These are phyloP conservation scores for Periparus ater DNA, from an alignment of 2,797 vertebrate genomes.

Conservation along the genomic window DNA sequence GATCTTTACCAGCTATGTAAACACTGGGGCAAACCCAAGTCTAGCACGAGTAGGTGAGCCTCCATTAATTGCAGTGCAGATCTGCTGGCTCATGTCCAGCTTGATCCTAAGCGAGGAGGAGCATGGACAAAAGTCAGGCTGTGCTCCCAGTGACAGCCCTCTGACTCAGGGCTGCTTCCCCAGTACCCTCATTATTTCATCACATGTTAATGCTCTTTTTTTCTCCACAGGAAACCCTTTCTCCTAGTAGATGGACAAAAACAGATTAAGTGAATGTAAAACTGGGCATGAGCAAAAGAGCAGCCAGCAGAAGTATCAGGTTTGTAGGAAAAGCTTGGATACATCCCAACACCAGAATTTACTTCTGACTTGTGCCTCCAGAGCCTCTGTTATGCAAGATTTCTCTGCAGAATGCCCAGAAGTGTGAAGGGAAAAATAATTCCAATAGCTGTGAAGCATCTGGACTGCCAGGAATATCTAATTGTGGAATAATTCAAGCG, in stretches of 20 bases:
- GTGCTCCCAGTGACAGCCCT: not conserved
- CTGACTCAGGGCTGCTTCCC: slow-evolving; percentile 55
- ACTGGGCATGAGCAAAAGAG: not conserved
- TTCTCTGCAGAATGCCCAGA: not conserved
- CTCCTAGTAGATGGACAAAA: not conserved
- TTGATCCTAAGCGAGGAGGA: not conserved
- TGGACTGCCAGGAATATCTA: slow-evolving; percentile 10
- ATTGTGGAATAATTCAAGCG: not conserved
- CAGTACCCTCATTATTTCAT: not conserved
- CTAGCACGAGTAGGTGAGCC: not conserved
- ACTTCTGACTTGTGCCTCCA: not conserved
- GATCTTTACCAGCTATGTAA: not conserved
- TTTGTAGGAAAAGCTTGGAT: slow-evolving; percentile 13
- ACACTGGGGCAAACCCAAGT: not conserved
- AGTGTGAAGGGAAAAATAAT: not conserved
- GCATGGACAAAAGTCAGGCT: not conserved
- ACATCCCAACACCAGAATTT: not conserved
- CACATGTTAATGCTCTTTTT: not conserved
- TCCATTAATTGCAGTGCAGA: not conserved
- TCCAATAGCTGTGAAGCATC: not conserved
- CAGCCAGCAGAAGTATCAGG: not conserved
- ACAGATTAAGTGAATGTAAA: not conserved
- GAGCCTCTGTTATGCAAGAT: not conserved
- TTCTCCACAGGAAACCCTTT: not conserved
- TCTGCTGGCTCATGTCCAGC: not conserved